A percentile compares a stretch with the other conserved stretches of the same genome.
Evolutionary conservation across 2,888 invertebrate species (phyloP).

Genomic region (Cryptops parisi): DNA sequence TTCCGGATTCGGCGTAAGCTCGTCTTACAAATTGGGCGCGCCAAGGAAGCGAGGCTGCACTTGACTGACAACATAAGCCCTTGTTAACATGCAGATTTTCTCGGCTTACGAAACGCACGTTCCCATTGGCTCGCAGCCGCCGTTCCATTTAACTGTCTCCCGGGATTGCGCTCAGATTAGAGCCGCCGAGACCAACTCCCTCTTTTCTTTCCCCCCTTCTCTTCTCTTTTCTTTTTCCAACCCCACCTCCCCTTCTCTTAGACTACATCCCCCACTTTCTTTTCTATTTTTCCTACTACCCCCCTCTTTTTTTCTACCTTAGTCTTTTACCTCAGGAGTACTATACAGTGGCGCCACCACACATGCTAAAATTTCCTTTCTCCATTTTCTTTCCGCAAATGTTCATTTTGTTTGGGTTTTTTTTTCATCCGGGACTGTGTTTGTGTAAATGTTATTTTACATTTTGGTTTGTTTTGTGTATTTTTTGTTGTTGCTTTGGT

Average conservation of each 20-base stretch:
- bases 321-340: too few relatives aligned
- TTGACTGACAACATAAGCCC: slow-evolving; percentile 13
- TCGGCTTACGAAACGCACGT: slow-evolving; percentile 12
- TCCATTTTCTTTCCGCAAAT: too few relatives aligned
- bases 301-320: not conserved
- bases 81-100: slow-evolving; percentile 15
- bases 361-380: too few relatives aligned
- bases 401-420: too few relatives aligned
- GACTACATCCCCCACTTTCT: not conserved
- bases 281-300: not conserved
- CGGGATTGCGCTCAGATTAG: slow-evolving; percentile 13
- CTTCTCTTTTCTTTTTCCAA: not conserved
- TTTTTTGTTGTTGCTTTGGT: too few relatives aligned
- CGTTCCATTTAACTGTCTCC: slow-evolving; percentile 13
- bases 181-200: not conserved
- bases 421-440: too few relatives aligned
- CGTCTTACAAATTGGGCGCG: slow-evolving; percentile 13
- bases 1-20: slow-evolving; percentile 10
- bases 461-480: too few relatives aligned
- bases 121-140: slow-evolving; percentile 10
- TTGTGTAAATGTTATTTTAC: too few relatives aligned
- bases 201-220: not conserved
- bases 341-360: too few relatives aligned
- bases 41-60: slow-evolving; percentile 1
- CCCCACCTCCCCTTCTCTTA: not conserved